Evolutionary conservation across 53 echinoderm and acorn worm genomes (phyloP).

Genomic region (Temnopleurus reevesii): DNA sequence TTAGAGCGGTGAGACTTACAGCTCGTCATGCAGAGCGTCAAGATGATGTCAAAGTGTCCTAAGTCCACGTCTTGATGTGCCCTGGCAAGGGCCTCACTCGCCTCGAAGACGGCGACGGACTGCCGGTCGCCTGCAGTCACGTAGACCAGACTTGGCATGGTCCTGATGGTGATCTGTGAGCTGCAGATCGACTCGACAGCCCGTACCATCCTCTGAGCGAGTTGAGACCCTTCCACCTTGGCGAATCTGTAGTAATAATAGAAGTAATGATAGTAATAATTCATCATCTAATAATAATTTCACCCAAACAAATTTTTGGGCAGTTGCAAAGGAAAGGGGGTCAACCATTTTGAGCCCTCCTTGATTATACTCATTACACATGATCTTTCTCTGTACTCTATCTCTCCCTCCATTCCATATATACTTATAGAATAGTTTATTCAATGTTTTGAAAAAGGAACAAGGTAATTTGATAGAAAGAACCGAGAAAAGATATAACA

Average conservation of each 20-base stretch:
- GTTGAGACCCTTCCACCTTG: not conserved
- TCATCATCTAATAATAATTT: not conserved
- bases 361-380: not conserved
- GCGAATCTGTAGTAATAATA: not conserved
- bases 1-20: too few relatives aligned
- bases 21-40: not conserved
- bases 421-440: not conserved
- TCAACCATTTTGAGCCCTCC: not conserved
- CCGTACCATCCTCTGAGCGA: not conserved
- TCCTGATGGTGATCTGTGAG: not conserved
- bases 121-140: not conserved
- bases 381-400: not conserved
- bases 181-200: not conserved
- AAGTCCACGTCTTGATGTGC: not conserved
- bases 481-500: not conserved
- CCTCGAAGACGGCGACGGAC: not conserved
- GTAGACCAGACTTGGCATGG: not conserved
- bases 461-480: not conserved
- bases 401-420: not conserved
- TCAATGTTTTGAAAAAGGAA: not conserved
- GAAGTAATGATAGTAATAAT: not conserved
- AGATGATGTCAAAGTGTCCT: not conserved
- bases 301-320: not conserved
- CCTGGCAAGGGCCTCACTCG: not conserved
- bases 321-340: not conserved